Conservation (phyloP, 2,888 invertebrate species). For the Pseudoips prasinana region DNA sequence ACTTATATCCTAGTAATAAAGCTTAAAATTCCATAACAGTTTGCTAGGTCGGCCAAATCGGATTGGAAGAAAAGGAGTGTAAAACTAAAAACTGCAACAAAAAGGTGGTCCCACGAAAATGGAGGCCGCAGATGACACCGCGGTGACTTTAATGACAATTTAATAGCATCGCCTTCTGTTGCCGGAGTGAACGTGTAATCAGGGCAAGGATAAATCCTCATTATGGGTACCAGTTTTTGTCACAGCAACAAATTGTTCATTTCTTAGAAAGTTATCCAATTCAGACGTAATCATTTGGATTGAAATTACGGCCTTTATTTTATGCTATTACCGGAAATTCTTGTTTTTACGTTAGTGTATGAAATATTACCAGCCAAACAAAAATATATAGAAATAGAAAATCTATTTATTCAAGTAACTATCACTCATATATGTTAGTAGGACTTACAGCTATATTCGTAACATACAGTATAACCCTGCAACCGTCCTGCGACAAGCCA, state of each 20-base stretch:
- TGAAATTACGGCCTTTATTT: slow-evolving; percentile 22
- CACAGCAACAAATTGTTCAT: slow-evolving; percentile 49
- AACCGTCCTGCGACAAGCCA: no score
- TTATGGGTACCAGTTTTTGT: slow-evolving; percentile 60
- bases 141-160: slow-evolving; percentile 78
- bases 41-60: slow-evolving; percentile 13
- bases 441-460: no score
- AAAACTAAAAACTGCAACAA: slow-evolving; percentile 76
- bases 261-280: slow-evolving; percentile 54
- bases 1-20: slow-evolving; percentile 40
- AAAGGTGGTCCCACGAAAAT: slow-evolving; percentile 72
- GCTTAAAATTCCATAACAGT: slow-evolving; percentile 41
- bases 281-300: slow-evolving; percentile 40
- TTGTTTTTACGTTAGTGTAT: no score
- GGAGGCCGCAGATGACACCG: slow-evolving; percentile 74
- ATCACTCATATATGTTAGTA: no score
- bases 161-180: slow-evolving; percentile 77
- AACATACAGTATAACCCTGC: no score
- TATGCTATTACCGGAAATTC: not conserved
- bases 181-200: slow-evolving; percentile 69
- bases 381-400: no score
- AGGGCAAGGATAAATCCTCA: slow-evolving; percentile 70
- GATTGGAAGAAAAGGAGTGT: slow-evolving; percentile 44
- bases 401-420: no score
- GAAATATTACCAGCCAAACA: no score